phyloP scores from a whole-genome alignment of 2,888 invertebrate species.

The Harmothoe impar region DNA sequence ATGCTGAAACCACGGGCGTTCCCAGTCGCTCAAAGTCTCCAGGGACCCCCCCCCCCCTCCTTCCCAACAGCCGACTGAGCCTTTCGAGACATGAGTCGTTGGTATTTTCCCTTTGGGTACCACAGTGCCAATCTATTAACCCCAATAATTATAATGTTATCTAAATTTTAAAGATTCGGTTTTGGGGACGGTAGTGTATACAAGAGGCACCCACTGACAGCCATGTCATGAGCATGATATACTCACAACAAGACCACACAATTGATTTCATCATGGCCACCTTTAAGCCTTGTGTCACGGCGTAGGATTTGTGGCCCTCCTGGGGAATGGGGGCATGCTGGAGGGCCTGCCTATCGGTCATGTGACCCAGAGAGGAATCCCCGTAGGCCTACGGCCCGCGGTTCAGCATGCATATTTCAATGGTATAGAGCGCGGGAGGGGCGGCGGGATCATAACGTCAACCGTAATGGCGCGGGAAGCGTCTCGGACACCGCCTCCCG shows the following conservation, averaged over 20 bases:
- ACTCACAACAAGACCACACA: conserved; percentile 2
- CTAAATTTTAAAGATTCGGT: too few species aligned
- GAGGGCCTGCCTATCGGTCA: conserved; percentile 26
- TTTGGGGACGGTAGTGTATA: too few species aligned
- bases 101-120: too few species aligned
- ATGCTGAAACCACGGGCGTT: too few species aligned
- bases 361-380: neutral
- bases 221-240: neutral
- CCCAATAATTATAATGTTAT: too few species aligned
- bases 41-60: neutral
- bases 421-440: neutral
- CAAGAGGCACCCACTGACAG: too few species aligned
- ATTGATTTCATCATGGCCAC: conserved; percentile 43
- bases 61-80: neutral
- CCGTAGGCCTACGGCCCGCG: neutral
- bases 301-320: neutral
- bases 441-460: neutral
- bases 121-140: too few species aligned
- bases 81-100: too few species aligned
- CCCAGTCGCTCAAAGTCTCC: too few species aligned
- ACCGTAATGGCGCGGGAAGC: neutral
- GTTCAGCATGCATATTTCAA: conserved; percentile 39
- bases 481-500: neutral
- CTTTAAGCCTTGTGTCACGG: neutral
- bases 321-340: neutral